phyloP scores from a whole-genome alignment of 1,140 invertebrate species.

The Ceratina japonica region DNA sequence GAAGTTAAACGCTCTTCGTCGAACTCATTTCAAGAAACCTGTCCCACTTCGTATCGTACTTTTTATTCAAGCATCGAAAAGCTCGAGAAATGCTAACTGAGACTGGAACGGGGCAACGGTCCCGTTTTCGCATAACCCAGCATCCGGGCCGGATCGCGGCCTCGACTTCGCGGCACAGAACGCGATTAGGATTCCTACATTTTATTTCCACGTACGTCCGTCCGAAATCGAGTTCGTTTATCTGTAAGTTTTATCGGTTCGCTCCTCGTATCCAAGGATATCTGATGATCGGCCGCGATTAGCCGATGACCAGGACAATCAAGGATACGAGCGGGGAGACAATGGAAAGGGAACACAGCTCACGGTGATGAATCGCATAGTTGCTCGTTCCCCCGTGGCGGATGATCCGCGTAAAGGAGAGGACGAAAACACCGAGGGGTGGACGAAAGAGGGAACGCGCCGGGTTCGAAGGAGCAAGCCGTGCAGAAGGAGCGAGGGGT shows the following conservation, averaged over 20 bases:
- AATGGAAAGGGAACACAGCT: slow-evolving; percentile 48
- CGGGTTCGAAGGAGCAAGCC: slow-evolving; percentile 28
- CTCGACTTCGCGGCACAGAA: neutral
- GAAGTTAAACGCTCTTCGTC: too few species aligned
- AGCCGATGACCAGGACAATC: neutral
- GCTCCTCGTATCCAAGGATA: neutral
- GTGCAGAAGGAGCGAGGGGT: slow-evolving; percentile 3
- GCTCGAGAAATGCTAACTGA: neutral
- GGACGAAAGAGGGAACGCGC: slow-evolving; percentile 17
- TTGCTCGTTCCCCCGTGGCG: neutral
- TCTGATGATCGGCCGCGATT: neutral
- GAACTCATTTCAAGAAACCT: neutral
- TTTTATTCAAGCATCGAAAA: neutral
- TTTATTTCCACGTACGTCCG: too few species aligned
- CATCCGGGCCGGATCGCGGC: neutral
- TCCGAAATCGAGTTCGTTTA: too few species aligned
- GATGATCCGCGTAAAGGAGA: slow-evolving; percentile 5
- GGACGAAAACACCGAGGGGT: slow-evolving; percentile 27
- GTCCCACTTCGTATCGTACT: neutral
- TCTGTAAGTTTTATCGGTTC: neutral
- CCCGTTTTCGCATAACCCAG: neutral
- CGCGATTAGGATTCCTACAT: too few species aligned
- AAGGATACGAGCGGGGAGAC: slow-evolving; percentile 1
- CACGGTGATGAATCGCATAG: neutral
- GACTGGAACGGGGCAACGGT: too few species aligned